These are phyloP conservation scores for Picathartes gymnocephalus DNA, from an alignment of 2,113 vertebrate species.

Conservation along the genomic window DNA sequence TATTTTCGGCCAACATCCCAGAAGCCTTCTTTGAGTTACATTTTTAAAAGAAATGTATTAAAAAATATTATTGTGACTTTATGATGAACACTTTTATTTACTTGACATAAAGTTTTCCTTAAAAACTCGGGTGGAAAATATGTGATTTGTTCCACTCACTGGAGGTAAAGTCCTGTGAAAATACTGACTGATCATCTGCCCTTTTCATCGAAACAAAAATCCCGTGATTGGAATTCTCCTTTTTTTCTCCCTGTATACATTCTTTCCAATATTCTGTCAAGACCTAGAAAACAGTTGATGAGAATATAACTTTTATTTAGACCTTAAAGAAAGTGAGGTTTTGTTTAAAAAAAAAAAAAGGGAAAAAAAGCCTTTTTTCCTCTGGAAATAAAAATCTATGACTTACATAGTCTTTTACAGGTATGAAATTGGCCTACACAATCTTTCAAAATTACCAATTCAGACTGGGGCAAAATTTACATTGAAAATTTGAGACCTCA, in stretches of 20 bases:
- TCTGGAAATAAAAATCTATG: not conserved
- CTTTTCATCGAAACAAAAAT: not conserved
- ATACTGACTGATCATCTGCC: not conserved
- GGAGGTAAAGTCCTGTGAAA: not conserved
- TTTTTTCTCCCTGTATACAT: not conserved
- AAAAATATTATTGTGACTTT: not conserved
- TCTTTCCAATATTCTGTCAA: not conserved
- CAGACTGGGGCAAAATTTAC: not conserved
- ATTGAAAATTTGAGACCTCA: not conserved
- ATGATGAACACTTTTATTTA: not conserved
- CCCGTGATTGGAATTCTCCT: not conserved
- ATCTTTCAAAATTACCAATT: not conserved
- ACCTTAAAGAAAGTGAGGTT: rapidly evolving
- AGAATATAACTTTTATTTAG: slow-evolving; percentile 11
- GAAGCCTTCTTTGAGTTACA: not conserved
- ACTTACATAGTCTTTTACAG: not conserved
- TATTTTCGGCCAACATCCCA: not conserved
- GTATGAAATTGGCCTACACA: not conserved
- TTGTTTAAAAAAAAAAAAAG: not conserved
- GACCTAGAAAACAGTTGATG: not conserved
- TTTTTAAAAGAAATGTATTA: not conserved
- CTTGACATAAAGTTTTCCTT: not conserved
- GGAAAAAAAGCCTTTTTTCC: not conserved
- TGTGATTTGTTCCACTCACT: not conserved
- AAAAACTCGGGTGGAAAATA: not conserved